These are phyloP conservation scores for Anhinga rufa DNA, from an alignment of 2,113 vertebrate genomes.

Conservation along the genomic window DNA sequence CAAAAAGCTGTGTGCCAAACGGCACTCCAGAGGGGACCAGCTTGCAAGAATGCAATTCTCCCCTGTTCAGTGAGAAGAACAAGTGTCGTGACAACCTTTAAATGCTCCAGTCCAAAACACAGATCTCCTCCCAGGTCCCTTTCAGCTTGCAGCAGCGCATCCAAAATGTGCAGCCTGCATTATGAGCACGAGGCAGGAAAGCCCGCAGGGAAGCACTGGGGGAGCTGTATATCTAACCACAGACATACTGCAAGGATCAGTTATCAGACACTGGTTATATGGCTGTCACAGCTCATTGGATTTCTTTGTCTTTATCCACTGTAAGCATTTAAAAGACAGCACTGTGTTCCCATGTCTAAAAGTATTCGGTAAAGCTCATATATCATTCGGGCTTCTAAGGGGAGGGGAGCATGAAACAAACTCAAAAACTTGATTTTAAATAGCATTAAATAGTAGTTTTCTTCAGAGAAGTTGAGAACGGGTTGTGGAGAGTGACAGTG, in stretches of 20 bases:
- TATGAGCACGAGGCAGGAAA: not conserved
- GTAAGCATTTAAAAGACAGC: constrained; percentile 28
- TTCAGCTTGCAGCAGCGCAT: not conserved
- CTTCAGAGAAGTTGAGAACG: not conserved
- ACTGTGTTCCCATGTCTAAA: not conserved
- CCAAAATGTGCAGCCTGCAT: not conserved
- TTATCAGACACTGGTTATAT: not conserved
- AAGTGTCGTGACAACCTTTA: not conserved
- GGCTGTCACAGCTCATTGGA: constrained; percentile 43
- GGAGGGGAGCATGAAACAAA: not conserved
- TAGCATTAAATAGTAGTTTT: not conserved
- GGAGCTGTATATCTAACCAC: constrained; percentile 24
- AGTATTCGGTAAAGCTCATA: not conserved
- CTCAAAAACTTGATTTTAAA: not conserved
- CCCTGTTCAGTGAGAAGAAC: not conserved
- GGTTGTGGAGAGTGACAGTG: not conserved
- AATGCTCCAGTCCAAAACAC: not conserved
- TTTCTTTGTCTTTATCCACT: constrained; percentile 21
- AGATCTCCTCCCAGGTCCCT: not conserved
- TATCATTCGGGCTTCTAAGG: not conserved
- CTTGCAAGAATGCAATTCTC: not conserved
- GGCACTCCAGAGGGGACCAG: not conserved
- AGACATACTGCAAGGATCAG: constrained; percentile 31
- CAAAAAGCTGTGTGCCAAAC: not conserved
- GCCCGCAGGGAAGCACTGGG: not conserved